A percentile compares a stretch with the other conserved stretches of the same genome.
Evolutionary conservation across 2,113 vertebrate genomes (phyloP).

Genomic region (Podiceps cristatus): DNA sequence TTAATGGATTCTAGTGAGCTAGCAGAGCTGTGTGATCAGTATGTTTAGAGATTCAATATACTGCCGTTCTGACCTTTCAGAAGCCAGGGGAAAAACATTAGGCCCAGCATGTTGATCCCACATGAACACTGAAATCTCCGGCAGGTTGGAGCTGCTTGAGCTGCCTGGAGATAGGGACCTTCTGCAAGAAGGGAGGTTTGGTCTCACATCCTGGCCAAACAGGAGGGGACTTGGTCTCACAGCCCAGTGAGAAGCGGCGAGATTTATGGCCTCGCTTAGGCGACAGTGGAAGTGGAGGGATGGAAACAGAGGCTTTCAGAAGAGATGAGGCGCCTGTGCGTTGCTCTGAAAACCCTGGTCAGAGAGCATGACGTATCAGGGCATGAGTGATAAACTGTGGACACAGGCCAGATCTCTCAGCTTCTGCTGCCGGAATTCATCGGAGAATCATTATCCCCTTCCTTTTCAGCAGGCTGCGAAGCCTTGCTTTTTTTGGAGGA

Average conservation of each 20-base stretch:
- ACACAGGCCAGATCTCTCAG: neutral
- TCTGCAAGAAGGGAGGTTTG: neutral
- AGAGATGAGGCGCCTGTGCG: neutral
- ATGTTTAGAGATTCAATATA: constrained; percentile 67
- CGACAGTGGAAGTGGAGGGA: neutral
- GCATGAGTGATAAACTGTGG: neutral
- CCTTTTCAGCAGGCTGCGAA: neutral
- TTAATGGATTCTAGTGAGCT: constrained; percentile 70
- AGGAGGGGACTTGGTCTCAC: neutral
- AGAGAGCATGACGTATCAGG: neutral
- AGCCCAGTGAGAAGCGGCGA: neutral
- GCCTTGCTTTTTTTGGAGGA: neutral
- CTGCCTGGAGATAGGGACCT: neutral
- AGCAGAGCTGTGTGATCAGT: constrained; percentile 52
- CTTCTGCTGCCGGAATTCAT: neutral
- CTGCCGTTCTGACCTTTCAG: constrained; percentile 55
- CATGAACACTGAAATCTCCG: neutral
- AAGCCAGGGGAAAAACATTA: constrained; percentile 43
- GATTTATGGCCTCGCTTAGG: neutral
- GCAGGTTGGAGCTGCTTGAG: neutral
- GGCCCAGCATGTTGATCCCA: constrained; percentile 34
- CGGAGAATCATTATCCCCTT: neutral
- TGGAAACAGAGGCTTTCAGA: neutral
- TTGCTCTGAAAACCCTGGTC: neutral
- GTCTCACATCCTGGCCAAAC: neutral